Conservation (phyloP, 2,888 invertebrate species). For the Agrotis puta region DNA sequence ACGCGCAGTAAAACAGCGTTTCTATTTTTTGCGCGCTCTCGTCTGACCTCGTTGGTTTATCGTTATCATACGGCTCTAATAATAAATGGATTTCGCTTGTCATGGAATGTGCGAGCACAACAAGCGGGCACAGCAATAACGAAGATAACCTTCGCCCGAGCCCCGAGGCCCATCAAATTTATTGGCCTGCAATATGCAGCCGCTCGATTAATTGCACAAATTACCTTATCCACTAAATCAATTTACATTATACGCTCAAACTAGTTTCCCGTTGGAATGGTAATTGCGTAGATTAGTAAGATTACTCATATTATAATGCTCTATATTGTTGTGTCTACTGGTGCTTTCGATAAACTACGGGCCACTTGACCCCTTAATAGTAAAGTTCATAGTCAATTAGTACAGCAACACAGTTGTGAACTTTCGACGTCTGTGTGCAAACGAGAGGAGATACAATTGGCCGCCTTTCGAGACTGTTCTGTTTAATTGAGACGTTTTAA, state of each 20-base stretch:
- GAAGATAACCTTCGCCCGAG: slow-evolving; percentile 82
- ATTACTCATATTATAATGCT: slow-evolving; percentile 66
- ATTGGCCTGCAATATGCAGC: slow-evolving; percentile 71
- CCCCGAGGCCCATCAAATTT: slow-evolving; percentile 76
- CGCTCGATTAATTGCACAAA: slow-evolving; percentile 65
- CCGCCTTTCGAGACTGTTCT: slow-evolving; percentile 73
- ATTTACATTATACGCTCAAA: slow-evolving; percentile 56
- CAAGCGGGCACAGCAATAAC: slow-evolving; percentile 74
- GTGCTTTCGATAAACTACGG: slow-evolving; percentile 76
- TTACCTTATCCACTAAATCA: slow-evolving; percentile 60
- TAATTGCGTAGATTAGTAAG: slow-evolving; percentile 65
- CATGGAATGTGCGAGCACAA: slow-evolving; percentile 79
- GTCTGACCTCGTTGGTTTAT: slow-evolving; percentile 90
- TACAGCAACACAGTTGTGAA: slow-evolving; percentile 84
- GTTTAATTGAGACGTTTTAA: slow-evolving; percentile 78
- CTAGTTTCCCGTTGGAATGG: slow-evolving; percentile 58
- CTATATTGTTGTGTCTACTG: slow-evolving; percentile 72
- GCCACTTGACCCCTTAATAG: slow-evolving; percentile 85
- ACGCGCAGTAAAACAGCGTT: slow-evolving; percentile 88
- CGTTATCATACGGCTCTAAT: slow-evolving; percentile 88
- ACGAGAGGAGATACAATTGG: slow-evolving; percentile 83
- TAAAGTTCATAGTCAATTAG: slow-evolving; percentile 86
- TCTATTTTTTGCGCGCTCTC: slow-evolving; percentile 89
- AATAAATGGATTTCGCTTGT: slow-evolving; percentile 85
- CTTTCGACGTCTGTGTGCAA: slow-evolving; percentile 81